Evolutionary conservation across 2,797 vertebrate species (phyloP).

Genomic region (Glyptemys insculpta): DNA sequence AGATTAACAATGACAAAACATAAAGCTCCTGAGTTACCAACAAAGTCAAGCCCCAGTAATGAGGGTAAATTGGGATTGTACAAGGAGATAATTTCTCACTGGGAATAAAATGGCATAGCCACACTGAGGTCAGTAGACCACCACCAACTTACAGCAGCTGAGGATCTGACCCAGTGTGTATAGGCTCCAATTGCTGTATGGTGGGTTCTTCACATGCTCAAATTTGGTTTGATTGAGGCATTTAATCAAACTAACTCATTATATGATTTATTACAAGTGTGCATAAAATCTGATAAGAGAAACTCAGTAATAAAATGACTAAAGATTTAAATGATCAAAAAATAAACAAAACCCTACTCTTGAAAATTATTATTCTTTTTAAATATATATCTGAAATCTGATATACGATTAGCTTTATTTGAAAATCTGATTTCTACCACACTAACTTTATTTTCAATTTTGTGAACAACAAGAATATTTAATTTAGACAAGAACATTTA

Average conservation of each 20-base stretch:
- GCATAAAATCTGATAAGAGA: neutral
- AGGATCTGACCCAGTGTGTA: too few relatives aligned
- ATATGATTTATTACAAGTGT: neutral
- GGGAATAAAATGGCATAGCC: neutral
- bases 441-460: constrained; percentile 14
- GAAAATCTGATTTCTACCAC: neutral
- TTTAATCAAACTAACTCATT: neutral
- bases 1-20: neutral
- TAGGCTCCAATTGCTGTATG: too few relatives aligned
- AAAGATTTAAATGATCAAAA: neutral
- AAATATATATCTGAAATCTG: neutral
- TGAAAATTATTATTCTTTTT: neutral
- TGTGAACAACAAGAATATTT: constrained; percentile 39
- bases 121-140: rapidly evolving
- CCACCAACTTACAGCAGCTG: too few relatives aligned
- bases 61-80: neutral
- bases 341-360: rapidly evolving
- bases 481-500: constrained; percentile 46
- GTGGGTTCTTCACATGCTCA: too few relatives aligned
- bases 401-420: neutral
- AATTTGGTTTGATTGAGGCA: too few relatives aligned
- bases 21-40: rapidly evolving
- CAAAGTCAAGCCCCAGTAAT: neutral
- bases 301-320: neutral
- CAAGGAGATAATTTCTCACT: neutral